Evolutionary conservation across 30 jellyfish, hydroid and myxozoan species (phyloP).

Genomic region (Clytia hemisphaerica): DNA sequence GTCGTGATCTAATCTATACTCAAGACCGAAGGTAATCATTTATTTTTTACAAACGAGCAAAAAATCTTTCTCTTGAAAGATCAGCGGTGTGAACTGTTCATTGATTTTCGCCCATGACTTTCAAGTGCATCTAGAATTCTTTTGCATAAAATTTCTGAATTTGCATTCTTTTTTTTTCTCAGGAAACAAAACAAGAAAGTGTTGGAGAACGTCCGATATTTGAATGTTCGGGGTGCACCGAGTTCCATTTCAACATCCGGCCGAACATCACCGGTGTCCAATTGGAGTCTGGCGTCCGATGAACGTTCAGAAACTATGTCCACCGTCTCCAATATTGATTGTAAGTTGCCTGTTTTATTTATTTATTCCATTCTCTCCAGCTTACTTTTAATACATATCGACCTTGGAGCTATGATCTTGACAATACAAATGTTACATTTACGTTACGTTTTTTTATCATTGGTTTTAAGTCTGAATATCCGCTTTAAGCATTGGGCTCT

Average conservation of each 20-base stretch:
- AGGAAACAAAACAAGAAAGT: conserved; percentile 20
- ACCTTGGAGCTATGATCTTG: no score
- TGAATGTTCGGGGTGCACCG: conserved; percentile 8
- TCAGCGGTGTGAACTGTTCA: no score
- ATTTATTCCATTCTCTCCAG: no score
- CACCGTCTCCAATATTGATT: not conserved
- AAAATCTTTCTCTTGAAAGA: no score
- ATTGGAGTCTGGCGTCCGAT: conserved; percentile 23
- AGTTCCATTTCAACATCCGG: conserved; percentile 20
- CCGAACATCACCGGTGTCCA: conserved; percentile 24
- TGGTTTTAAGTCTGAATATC: no score
- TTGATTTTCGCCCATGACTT: not conserved
- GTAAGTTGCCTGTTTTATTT: not conserved
- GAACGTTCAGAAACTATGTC: conserved; percentile 23
- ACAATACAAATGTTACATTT: no score
- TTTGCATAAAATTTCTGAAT: not conserved
- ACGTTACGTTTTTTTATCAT: no score
- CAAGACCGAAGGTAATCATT: conserved; percentile 1
- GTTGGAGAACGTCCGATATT: conserved; percentile 24
- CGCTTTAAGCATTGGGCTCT: no score
- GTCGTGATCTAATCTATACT: conserved; percentile 38
- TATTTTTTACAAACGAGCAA: no score
- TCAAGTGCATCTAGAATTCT: not conserved
- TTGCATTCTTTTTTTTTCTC: not conserved
- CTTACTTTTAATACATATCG: no score